Evolutionary conservation across 2,113 vertebrate species (phyloP).

Genomic region (Argyrosomus japonicus): DNA sequence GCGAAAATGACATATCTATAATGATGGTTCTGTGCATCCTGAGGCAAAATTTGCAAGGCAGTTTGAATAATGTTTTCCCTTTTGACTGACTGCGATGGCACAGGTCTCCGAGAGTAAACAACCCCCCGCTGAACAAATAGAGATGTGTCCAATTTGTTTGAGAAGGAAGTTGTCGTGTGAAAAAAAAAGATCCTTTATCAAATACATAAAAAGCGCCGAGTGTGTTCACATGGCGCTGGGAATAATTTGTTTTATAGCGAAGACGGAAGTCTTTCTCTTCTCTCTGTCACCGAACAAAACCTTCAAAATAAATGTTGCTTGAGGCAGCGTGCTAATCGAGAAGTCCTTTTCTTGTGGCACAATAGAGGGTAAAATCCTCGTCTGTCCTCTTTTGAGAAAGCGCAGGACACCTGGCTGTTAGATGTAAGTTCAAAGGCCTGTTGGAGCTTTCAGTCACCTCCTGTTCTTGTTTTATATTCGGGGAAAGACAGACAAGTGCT

Average conservation of each 20-base stretch:
- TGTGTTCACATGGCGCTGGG: background rate
- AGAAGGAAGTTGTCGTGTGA: slow-evolving; percentile 49
- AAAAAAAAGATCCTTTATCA: slow-evolving; percentile 44
- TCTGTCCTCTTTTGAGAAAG: slow-evolving; percentile 59
- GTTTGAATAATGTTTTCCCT: slow-evolving; percentile 55
- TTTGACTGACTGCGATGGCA: slow-evolving; percentile 41
- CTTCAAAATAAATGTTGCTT: slow-evolving; percentile 58
- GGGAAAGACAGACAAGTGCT: slow-evolving; percentile 70
- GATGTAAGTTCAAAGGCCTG: slow-evolving; percentile 72
- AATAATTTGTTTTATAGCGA: slow-evolving; percentile 50
- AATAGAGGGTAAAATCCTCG: slow-evolving; percentile 66
- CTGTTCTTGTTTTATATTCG: slow-evolving; percentile 41
- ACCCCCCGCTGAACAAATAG: slow-evolving; percentile 53
- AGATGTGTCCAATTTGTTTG: slow-evolving; percentile 48
- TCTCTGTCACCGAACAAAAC: slow-evolving; percentile 63
- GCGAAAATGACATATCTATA: slow-evolving; percentile 41
- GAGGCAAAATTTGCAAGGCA: slow-evolving; percentile 24
- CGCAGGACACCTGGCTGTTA: slow-evolving; percentile 74
- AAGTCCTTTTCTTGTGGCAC: slow-evolving; percentile 71
- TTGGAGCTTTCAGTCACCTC: slow-evolving; percentile 50
- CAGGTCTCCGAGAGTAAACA: slow-evolving; percentile 56
- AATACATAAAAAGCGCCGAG: slow-evolving; percentile 6
- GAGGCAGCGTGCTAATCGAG: slow-evolving; percentile 58
- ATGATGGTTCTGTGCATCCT: slow-evolving; percentile 39
- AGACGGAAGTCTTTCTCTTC: slow-evolving; percentile 47